phyloP scores from a whole-genome alignment of 1,140 invertebrate genomes.

The Geopemphigus sp. region DNA sequence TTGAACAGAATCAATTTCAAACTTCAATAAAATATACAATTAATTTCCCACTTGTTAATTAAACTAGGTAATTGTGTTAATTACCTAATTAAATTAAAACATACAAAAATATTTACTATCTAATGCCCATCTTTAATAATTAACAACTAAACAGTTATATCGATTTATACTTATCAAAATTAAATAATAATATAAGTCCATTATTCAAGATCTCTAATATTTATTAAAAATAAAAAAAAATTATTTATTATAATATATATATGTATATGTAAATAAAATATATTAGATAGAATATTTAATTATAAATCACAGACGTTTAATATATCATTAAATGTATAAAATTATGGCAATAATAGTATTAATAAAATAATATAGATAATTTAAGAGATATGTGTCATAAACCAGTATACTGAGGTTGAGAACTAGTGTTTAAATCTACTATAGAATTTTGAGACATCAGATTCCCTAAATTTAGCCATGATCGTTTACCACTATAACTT shows the following conservation, averaged over 20 bases:
- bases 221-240: neutral
- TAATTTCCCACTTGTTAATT: too few species aligned
- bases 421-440: constrained; percentile 39
- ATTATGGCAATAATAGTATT: constrained; percentile 24
- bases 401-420: constrained; percentile 39
- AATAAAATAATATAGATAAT: constrained; percentile 17
- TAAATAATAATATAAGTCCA: too few species aligned
- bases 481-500: constrained; percentile 36
- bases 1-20: too few species aligned
- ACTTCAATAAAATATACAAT: too few species aligned
- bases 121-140: too few species aligned
- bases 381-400: constrained; percentile 41
- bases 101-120: too few species aligned
- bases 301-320: constrained; percentile 48
- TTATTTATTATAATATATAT: neutral
- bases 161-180: too few species aligned
- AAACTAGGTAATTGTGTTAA: too few species aligned
- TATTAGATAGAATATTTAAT: constrained; percentile 25
- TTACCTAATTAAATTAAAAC: too few species aligned
- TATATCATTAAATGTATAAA: constrained; percentile 21
- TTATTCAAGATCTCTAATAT: too few species aligned
- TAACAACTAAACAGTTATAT: too few species aligned
- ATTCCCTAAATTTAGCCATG: constrained; percentile 33
- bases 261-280: neutral
- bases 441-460: constrained; percentile 38